Conservation (phyloP, 92 coral and sea anemone genomes). For the Porites divaricata region DNA sequence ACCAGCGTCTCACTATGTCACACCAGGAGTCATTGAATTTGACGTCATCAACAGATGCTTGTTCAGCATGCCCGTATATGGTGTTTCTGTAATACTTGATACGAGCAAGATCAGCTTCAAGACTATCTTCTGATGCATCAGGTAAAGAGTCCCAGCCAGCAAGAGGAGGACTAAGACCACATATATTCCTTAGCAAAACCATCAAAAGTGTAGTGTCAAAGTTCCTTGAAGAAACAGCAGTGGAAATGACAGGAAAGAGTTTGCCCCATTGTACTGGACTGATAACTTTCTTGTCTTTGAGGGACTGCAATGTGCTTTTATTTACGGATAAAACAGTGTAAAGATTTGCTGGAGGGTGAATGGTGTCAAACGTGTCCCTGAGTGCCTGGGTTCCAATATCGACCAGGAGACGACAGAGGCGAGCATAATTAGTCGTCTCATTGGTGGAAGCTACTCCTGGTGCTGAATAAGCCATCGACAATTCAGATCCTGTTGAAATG, state of each 20-base stretch:
- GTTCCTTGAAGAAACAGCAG: neutral
- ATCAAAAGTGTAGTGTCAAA: slow-evolving; percentile 9
- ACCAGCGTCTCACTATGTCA: slow-evolving; percentile 41
- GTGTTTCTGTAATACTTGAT: slow-evolving; percentile 44
- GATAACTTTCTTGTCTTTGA: neutral
- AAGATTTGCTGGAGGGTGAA: slow-evolving; percentile 1
- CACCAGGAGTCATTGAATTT: slow-evolving; percentile 44
- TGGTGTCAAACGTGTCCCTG: slow-evolving; percentile 3
- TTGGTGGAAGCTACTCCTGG: neutral
- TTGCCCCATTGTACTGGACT: slow-evolving; percentile 13
- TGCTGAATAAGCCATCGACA: slow-evolving; percentile 8
- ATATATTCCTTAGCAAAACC: slow-evolving; percentile 16
- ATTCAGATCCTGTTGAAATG: neutral
- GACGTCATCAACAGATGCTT: slow-evolving; percentile 40
- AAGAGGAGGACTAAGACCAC: slow-evolving; percentile 20
- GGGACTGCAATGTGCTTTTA: neutral
- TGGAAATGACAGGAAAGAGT: slow-evolving; percentile 9
- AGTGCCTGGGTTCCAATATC: slow-evolving; percentile 9
- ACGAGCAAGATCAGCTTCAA: slow-evolving; percentile 50
- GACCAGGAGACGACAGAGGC: slow-evolving; percentile 17
- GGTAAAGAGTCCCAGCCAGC: slow-evolving; percentile 58
- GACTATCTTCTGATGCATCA: slow-evolving; percentile 26
- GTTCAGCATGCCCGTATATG: slow-evolving; percentile 37
- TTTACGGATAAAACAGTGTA: neutral
- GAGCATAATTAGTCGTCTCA: slow-evolving; percentile 3